Percentiles rank a stretch among this genome's conserved stretches.
These are phyloP conservation scores for Sebastes hubbsi DNA, from an alignment of 2,797 vertebrate species.

Conservation along the genomic window DNA sequence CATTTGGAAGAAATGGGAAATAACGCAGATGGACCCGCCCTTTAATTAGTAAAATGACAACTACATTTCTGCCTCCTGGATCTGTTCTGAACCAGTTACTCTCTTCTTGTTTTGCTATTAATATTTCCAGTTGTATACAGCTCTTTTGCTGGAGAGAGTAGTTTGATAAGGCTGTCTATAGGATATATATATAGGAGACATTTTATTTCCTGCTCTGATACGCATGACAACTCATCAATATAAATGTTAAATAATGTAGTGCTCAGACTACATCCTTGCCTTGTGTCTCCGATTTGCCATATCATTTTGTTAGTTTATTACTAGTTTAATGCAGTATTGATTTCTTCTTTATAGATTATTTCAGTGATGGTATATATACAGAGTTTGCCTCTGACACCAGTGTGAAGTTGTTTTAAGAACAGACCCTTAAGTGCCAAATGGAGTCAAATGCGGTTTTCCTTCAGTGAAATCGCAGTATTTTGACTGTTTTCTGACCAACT, in stretches of 20 bases:
- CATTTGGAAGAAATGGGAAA: too few species aligned
- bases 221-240: background rate
- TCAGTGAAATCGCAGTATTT: background rate
- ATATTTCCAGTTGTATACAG: background rate
- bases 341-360: background rate
- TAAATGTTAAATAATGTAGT: background rate
- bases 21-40: too few species aligned
- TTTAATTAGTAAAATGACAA: background rate
- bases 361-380: background rate
- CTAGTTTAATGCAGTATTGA: background rate
- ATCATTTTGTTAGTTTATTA: background rate
- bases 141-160: background rate
- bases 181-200: background rate
- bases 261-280: background rate
- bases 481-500: background rate
- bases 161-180: background rate
- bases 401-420: background rate
- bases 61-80: background rate
- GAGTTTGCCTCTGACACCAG: background rate
- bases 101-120: background rate
- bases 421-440: background rate
- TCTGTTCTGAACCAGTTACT: background rate
- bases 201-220: background rate
- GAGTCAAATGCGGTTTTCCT: background rate
- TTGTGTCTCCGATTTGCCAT: background rate